Conservation (phyloP, 1,140 invertebrate species). For the Penaeus vannamei region DNA sequence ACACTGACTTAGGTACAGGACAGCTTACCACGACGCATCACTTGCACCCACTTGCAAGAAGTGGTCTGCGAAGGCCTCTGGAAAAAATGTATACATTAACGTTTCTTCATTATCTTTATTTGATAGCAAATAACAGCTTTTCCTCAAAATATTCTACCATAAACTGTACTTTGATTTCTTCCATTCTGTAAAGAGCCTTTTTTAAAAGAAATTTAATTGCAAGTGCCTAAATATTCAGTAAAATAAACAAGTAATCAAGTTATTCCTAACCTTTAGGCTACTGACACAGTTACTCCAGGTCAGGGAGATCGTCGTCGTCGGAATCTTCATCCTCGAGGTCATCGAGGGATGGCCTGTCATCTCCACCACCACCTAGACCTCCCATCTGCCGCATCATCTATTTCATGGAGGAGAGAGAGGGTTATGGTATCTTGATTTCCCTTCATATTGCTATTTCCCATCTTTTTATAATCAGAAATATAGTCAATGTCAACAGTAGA, state of each 20-base stretch:
- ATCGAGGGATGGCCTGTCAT: conserved; percentile 55
- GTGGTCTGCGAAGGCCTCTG: conserved; percentile 46
- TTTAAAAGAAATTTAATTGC: not conserved
- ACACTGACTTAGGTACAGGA: conserved; percentile 32
- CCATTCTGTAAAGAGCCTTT: no score
- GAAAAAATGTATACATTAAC: not conserved
- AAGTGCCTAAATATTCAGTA: not conserved
- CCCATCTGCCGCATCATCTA: conserved; percentile 65
- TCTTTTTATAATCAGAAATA: no score
- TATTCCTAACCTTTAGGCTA: not conserved
- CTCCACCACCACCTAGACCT: conserved; percentile 49
- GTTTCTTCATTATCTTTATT: not conserved
- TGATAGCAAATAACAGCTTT: not conserved
- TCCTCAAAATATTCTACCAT: not conserved
- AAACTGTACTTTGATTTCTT: no score
- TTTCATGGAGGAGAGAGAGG: no score
- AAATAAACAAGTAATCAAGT: not conserved
- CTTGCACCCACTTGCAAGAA: conserved; percentile 42
- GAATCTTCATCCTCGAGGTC: conserved; percentile 64
- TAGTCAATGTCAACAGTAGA: no score
- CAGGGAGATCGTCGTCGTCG: conserved; percentile 60
- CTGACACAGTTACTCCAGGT: conserved; percentile 55
- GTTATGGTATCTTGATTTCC: no score
- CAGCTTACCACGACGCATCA: conserved; percentile 20
- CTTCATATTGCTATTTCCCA: no score